Evolutionary conservation across 2,797 vertebrate species (phyloP).

Genomic region (Neosalanx taihuensis): DNA sequence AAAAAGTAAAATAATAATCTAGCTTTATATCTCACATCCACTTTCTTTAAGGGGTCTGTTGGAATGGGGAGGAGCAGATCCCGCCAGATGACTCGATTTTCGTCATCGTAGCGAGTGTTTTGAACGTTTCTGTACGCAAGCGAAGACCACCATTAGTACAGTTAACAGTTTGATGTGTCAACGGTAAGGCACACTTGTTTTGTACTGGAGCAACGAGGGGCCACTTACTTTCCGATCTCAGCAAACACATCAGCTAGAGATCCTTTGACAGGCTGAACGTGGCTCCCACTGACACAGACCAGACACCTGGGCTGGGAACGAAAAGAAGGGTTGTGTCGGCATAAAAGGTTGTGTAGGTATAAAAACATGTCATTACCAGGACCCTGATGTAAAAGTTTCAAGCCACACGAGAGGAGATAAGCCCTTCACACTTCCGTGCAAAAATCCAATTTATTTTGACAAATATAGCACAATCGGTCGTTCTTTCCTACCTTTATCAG

Average conservation of each 20-base stretch:
- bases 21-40: conserved; percentile 53
- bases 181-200: neutral
- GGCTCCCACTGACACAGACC: conserved; percentile 67
- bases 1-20: no score
- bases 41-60: conserved; percentile 56
- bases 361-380: neutral
- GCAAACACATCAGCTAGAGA: conserved; percentile 45
- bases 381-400: neutral
- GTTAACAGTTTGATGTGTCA: neutral
- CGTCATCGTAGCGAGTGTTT: conserved; percentile 48
- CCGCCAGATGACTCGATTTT: conserved; percentile 53
- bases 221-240: conserved; percentile 41
- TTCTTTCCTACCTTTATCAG: conserved; percentile 53
- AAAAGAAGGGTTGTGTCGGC: neutral
- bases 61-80: conserved; percentile 67
- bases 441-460: no score
- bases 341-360: no score
- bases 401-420: no score
- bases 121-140: conserved; percentile 32
- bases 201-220: neutral
- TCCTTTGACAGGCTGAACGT: conserved; percentile 54
- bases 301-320: conserved; percentile 62
- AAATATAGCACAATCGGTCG: no score
- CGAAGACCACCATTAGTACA: neutral
- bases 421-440: no score